Conservation (phyloP, 2,113 vertebrate species). For the Saimiri boliviensis region DNA sequence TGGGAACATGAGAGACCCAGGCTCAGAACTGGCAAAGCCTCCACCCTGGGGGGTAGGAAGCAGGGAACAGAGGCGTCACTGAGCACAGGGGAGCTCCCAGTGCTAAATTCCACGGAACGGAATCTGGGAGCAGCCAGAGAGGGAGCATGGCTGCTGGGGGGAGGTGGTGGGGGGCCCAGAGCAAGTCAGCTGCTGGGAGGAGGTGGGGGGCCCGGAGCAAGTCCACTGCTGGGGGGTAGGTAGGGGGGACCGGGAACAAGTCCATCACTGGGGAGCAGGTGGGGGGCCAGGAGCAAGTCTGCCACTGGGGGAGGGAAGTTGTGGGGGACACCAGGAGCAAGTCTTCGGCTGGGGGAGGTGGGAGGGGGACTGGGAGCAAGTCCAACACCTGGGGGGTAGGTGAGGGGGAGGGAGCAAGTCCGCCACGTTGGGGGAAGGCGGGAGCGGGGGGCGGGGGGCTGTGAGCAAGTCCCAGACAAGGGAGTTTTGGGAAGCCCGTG, state of each 20-base stretch:
- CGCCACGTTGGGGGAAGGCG: fast-evolving
- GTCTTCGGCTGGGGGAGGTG: fast-evolving
- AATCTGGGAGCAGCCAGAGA: background rate
- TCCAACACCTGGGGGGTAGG: no score
- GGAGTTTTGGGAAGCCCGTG: background rate
- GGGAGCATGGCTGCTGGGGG: background rate
- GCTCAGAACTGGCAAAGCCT: background rate
- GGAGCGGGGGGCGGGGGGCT: fast-evolving
- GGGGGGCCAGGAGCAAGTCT: no score
- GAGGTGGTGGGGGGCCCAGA: background rate
- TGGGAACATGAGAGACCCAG: background rate
- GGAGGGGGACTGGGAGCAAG: no score
- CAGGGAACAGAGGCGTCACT: fast-evolving
- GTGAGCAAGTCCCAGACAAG: fast-evolving
- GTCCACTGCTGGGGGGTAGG: fast-evolving
- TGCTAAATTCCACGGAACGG: fast-evolving
- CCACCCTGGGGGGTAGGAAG: fast-evolving
- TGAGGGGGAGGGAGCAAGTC: no score
- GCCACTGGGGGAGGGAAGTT: no score
- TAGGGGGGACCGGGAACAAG: no score
- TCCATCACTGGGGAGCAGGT: fast-evolving
- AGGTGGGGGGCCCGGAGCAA: no score
- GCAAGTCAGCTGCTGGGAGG: no score
- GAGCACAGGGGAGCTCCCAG: fast-evolving
- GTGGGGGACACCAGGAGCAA: no score